phyloP scores from a whole-genome alignment of 1,140 invertebrate species.

The Macrotrachela quadricornifera region DNA sequence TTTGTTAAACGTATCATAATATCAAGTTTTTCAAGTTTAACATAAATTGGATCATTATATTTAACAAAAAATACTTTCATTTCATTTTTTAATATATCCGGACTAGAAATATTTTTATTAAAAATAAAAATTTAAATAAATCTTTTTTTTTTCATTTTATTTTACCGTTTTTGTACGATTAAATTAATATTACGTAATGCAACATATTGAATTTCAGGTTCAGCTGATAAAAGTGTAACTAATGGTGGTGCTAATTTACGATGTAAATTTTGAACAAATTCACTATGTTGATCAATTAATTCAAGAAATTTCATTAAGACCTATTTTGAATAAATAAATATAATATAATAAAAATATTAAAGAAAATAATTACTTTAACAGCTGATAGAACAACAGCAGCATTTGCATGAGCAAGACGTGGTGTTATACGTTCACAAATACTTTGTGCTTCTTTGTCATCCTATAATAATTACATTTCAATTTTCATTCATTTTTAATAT shows the following conservation, averaged over 20 bases:
- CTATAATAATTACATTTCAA: too few species aligned
- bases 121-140: not conserved
- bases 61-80: constrained; percentile 99
- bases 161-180: constrained; percentile 74
- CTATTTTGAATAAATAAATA: too few species aligned
- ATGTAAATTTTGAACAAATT: constrained; percentile 60
- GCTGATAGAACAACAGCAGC: constrained; percentile 96
- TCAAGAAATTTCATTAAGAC: constrained; percentile 84
- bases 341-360: too few species aligned
- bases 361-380: constrained; percentile 50
- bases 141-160: not conserved
- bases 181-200: constrained; percentile 93
- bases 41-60: constrained; percentile 99
- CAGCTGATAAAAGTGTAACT: constrained; percentile 85
- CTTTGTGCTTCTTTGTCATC: too few species aligned
- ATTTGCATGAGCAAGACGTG: constrained; percentile 89
- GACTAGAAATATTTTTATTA: constrained; percentile 38
- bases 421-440: constrained; percentile 92
- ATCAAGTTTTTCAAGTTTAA: constrained; percentile 94
- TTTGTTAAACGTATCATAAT: constrained; percentile 98
- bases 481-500: too few species aligned
- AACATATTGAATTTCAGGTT: constrained; percentile 96
- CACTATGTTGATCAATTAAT: constrained; percentile 70
- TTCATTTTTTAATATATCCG: constrained; percentile 96
- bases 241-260: constrained; percentile 96